Base-by-base conservation (phyloP, 2,113 vertebrate genomes). In the Edolisoma coerulescens region DNA sequence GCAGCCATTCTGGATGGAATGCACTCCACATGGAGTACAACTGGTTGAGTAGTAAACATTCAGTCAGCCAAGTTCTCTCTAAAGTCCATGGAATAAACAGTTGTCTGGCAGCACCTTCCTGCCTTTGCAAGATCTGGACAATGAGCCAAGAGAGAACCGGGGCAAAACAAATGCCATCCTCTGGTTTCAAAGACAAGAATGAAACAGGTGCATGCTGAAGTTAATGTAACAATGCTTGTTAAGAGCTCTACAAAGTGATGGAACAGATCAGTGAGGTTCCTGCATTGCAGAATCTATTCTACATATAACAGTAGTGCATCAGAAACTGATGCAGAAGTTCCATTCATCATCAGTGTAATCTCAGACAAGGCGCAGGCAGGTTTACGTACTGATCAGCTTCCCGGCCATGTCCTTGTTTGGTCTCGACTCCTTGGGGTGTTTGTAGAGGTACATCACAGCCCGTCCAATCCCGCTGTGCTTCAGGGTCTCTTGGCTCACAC, bases 391-490 rank as follows among this genome's bases (percentile, higher is more conserved):
- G 97, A 99, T 99, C 78, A 99, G 98, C 65, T 99, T 99, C 70
- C 99, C 99, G 4, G 99, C 99, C 77, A 99, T 99, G 95, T 99
- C 99, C 90, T 99, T 99, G 98, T 99, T 99, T 7, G 98, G 84
- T 9, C 99, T 97, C 0, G 99, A 99, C 79, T 99, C 99, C 98
- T 99, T 99, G 84, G 99, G 99, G 82, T 99, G 99, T 95, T 99
- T 99, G 98, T 99, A 99, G 17, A 99, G 99, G 94, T 99, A 99
- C 99, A 99, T 99, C 95, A 99, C 99, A 92, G 99, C 98, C 67
- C 99, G 98, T 3, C 99, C 99, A 83, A 99, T 99, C 26, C 99
- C 99, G 35, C 99, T 99, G 97, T 99, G 99, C 94, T 99, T 99
- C 98, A 99, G 98, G 0, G 99, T 99, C 97, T 99, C 99, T 89